These are phyloP conservation scores for Rhagoletis zephyria DNA, from an alignment of 1,140 invertebrate genomes.

Conservation along the genomic window DNA sequence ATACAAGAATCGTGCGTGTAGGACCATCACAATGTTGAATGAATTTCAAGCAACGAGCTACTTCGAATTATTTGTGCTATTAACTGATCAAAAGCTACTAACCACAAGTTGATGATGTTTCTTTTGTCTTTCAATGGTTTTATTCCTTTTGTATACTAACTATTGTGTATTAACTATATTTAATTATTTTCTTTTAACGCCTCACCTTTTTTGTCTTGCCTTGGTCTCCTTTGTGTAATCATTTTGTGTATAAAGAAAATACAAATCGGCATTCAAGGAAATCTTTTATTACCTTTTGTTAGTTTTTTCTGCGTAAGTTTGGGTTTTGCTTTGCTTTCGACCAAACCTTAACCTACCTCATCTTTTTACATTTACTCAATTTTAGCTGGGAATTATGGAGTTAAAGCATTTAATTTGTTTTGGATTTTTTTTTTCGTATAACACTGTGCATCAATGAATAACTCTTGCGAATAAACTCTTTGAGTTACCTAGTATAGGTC, in stretches of 20 bases:
- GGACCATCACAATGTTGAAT: too few species aligned
- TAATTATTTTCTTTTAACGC: neutral
- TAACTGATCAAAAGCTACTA: too few species aligned
- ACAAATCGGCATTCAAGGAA: neutral
- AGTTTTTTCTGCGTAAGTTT: neutral
- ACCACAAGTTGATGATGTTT: too few species aligned
- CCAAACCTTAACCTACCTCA: neutral
- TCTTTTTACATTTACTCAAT: neutral
- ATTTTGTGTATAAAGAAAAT: neutral
- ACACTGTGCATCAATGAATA: too few species aligned
- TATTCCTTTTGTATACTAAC: neutral
- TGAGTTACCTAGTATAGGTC: too few species aligned
- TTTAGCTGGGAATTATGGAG: too few species aligned
- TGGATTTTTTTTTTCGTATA: too few species aligned
- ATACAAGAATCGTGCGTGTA: too few species aligned
- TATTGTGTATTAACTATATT: neutral
- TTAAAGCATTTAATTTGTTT: too few species aligned
- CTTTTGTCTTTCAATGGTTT: neutral
- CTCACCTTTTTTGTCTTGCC: neutral
- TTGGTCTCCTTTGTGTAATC: neutral
- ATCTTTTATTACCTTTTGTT: conserved; percentile 13
- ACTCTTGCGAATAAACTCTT: too few species aligned
- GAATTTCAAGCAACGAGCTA: too few species aligned
- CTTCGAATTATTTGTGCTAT: too few species aligned
- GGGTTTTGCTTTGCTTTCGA: neutral